Conservation (phyloP, 2,113 vertebrate genomes). For the Myotis brandtii region DNA sequence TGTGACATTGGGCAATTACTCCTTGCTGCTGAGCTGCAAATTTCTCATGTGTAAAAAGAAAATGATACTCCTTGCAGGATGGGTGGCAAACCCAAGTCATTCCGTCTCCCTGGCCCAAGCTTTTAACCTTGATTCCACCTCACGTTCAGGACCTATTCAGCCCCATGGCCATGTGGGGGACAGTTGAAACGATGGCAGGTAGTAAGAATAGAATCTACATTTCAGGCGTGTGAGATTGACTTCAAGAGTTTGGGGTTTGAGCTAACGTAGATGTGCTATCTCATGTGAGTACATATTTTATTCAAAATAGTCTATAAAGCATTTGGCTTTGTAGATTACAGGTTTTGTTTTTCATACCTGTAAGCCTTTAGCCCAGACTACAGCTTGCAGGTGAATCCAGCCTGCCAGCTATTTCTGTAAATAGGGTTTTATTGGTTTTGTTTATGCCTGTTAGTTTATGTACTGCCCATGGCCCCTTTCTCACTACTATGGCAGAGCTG, state of each 20-base stretch:
- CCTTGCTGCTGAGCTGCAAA: not conserved
- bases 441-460: not conserved
- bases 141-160: not conserved
- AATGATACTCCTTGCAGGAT: not conserved
- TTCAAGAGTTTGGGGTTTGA: not conserved
- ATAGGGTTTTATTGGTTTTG: not conserved
- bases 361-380: not conserved
- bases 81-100: not conserved
- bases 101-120: not conserved
- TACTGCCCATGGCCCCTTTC: not conserved
- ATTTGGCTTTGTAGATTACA: not conserved
- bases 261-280: not conserved
- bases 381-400: not conserved
- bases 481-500: not conserved
- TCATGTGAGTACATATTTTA: not conserved
- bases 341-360: slow-evolving; percentile 23
- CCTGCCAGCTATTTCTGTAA: not conserved
- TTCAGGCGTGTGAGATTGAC: not conserved
- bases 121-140: slow-evolving; percentile 30
- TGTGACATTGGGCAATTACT: slow-evolving; percentile 1
- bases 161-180: not conserved
- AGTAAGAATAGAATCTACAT: not conserved
- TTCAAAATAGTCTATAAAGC: not conserved
- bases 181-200: not conserved
- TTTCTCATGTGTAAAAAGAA: not conserved